Base-by-base conservation (phyloP, 2,797 vertebrate genomes). In the Gymnopithys bicolor region DNA sequence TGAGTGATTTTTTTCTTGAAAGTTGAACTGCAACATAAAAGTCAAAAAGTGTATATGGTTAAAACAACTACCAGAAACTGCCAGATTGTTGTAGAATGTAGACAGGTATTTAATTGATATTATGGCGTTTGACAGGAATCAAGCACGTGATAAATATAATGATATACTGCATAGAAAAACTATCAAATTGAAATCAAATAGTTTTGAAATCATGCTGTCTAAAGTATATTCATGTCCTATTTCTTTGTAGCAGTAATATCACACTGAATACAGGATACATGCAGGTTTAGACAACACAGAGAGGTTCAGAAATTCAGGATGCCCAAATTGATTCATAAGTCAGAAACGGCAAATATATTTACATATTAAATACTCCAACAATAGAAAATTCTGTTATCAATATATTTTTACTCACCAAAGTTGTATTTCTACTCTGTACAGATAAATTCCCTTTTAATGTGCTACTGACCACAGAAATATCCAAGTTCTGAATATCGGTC, bases 351-450 rank as follows among this genome's bases (percentile, higher is more conserved):
- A 85, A 77, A 92, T 25, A 28, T 12, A 81, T 83, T 56, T 49
- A 71, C 56, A 60, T 7, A 43, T 17, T 2, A 79, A 90, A 78
- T 46, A 71, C 23, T 59, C 28, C 25, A 77, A 52, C 35, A 6
- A 37, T 4, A 81, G 43, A 59, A 91, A 84, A 68, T 64, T 37
- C 11, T 77, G 4, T 60, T 90, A 73, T 10, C 2, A 13, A 83
- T 76, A 43, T 43, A 53, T 74, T 82, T 91, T 87, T 91, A 95
- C 97, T 98, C 97, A 98, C 97, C 70, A 4, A 92, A 90, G 82
- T 87, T 95, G 2, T 45, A 94, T 92, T 95, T 96, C 46, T 91
- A 33, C 37, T 81, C 68, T 91, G 91, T 69, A 66, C 81, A 94
- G 94, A 51, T 33, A 82, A 84, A 76, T 96, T 86, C n/a, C 43